Percentiles rank a stretch among this genome's conserved stretches.
phyloP scores from a whole-genome alignment of 2,113 vertebrate genomes.

The Formicarius rufipectus region DNA sequence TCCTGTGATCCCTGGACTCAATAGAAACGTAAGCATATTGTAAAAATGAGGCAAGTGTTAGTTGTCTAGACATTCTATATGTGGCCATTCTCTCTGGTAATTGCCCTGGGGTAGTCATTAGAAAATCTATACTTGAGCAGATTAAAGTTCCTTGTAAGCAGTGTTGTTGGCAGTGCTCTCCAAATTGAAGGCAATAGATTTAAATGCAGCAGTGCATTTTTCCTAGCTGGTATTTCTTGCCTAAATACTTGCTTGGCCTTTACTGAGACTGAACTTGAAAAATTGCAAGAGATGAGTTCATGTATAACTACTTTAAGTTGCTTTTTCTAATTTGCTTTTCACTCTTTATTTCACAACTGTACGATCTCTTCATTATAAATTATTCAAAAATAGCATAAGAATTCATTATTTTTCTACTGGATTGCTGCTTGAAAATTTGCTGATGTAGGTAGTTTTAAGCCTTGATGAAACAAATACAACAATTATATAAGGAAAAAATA shows the following conservation, averaged over 20 bases:
- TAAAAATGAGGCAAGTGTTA: slow-evolving; percentile 1
- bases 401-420: background rate
- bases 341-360: background rate
- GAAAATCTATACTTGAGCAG: background rate
- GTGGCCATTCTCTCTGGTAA: background rate
- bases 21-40: background rate
- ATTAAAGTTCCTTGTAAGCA: background rate
- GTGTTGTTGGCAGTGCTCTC: background rate
- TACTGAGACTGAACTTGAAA: background rate
- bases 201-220: background rate
- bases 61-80: background rate
- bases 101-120: background rate
- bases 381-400: background rate
- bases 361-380: background rate
- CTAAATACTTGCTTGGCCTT: background rate
- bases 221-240: background rate
- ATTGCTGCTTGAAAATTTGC: background rate
- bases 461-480: background rate
- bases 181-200: background rate
- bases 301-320: background rate
- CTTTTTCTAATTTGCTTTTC: background rate
- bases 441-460: background rate
- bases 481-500: background rate
- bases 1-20: slow-evolving; percentile 6
- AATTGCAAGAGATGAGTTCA: background rate